Evolutionary conservation across 2,888 invertebrate genomes (phyloP), one percentile per base, ranked within the genome.

Genomic region (Globia sparganii): DNA sequence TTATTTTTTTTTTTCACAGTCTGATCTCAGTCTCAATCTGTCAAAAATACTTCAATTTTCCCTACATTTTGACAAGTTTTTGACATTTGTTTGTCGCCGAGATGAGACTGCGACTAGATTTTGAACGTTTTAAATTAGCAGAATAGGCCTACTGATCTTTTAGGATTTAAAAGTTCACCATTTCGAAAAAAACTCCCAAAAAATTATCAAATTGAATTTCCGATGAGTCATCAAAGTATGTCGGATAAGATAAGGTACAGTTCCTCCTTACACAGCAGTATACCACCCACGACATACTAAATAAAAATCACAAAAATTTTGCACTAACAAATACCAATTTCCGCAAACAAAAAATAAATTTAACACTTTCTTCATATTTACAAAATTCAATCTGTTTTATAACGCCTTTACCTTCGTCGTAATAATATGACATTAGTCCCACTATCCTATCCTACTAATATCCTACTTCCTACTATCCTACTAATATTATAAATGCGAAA

Each of bases 361-460:
- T 34, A 77, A 81, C 80, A 81, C 71, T 78, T 85, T 78, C 78
- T 73, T 72, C 71, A 73, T 77, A 80, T 80, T 74, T 58, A 73
- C 84, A 75, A 86, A 87, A 89, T 89, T 88, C 87, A 86, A 88
- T 88, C 85, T 85, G 83, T 78, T 72, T 72, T 81, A 72, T 74
- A 72, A 79, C 49, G 72, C 72, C 64, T 72, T 67, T 46, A 73
- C 72, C 64, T 72, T 65, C 21, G 40, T 72, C 70, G 72, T 77
- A 85, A 85, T 87, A 86, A 83, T 78, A 85, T 74, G 75, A 90
- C 83, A 89, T 90, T 89, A 90, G 87, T n/a, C n/a, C n/a, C n/a
- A n/a, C n/a, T n/a, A n/a, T n/a, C n/a, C n/a, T n/a, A n/a, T n/a
- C n/a, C n/a, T n/a, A n/a, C n/a, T n/a, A n/a, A n/a, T n/a, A n/a